Evolutionary conservation across 2,888 invertebrate species (phyloP).

Genomic region (Actias luna): DNA sequence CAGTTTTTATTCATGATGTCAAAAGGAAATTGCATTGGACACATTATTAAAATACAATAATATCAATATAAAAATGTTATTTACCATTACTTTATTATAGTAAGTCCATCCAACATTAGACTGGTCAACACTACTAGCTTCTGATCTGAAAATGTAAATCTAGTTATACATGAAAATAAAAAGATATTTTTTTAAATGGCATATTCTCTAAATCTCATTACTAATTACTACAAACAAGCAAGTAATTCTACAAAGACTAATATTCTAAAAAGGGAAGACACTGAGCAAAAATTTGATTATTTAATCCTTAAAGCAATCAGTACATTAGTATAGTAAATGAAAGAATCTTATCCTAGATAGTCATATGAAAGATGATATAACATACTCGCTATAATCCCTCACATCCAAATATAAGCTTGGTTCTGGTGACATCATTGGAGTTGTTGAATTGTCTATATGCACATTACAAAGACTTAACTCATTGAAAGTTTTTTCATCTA

Average conservation of each 20-base stretch:
- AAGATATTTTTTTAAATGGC: no score
- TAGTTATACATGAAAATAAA: background rate
- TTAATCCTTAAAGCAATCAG: no score
- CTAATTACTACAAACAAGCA: no score
- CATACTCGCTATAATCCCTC: constrained; percentile 76
- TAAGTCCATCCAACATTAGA: constrained; percentile 86
- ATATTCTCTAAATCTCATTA: no score
- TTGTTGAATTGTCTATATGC: constrained; percentile 71
- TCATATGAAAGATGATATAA: constrained; percentile 22
- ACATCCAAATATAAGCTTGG: constrained; percentile 73
- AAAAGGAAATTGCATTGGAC: no score
- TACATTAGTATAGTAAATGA: no score
- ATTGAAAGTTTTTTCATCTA: constrained; percentile 69
- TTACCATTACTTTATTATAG: constrained; percentile 87
- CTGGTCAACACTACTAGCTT: constrained; percentile 77
- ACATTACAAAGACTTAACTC: constrained; percentile 73
- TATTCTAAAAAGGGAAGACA: no score
- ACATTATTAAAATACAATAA: background rate
- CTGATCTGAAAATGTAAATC: constrained; percentile 59
- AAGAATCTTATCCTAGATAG: background rate
- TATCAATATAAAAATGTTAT: constrained; percentile 18
- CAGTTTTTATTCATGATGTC: no score
- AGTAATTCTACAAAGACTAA: no score
- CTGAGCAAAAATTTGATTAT: no score
- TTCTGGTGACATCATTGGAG: constrained; percentile 72